Evolutionary conservation across 2,113 vertebrate species (phyloP).

Genomic region (Oreocharis arfaki): DNA sequence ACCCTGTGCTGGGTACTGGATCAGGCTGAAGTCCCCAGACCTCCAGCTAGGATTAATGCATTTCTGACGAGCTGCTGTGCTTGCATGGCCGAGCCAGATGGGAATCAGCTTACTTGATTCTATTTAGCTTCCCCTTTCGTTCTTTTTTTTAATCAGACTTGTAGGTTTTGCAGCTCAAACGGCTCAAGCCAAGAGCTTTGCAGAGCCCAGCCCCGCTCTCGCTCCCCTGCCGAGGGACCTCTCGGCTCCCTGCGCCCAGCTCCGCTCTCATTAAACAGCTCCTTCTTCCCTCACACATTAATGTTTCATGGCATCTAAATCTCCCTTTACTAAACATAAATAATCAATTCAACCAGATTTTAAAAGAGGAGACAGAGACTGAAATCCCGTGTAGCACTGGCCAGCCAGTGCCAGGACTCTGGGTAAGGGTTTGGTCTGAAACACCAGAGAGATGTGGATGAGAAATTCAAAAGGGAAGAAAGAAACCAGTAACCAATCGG

Average conservation of each 20-base stretch:
- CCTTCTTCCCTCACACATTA: neutral
- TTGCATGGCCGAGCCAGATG: neutral
- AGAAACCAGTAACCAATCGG: rapidly evolving
- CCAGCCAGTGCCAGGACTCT: neutral
- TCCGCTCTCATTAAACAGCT: neutral
- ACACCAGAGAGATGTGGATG: neutral
- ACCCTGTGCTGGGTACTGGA: neutral
- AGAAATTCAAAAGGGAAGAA: neutral
- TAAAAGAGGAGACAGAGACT: neutral
- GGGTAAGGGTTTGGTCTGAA: neutral
- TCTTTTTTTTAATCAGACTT: neutral
- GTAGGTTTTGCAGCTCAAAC: neutral
- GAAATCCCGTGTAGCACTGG: neutral
- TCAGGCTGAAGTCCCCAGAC: neutral
- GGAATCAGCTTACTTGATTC: neutral
- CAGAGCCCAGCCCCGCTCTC: rapidly evolving
- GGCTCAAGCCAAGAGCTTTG: neutral
- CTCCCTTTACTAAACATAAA: neutral
- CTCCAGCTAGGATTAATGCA: neutral
- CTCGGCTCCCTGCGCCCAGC: rapidly evolving
- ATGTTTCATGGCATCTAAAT: neutral
- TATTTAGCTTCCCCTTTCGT: neutral
- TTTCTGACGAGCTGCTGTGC: neutral
- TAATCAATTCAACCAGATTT: neutral
- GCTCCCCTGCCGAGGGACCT: neutral